A percentile compares a stretch with the other conserved stretches of the same genome.
These are phyloP conservation scores for Halocynthia aurantium DNA, from an alignment of 23 tunicate species.

Conservation along the genomic window DNA sequence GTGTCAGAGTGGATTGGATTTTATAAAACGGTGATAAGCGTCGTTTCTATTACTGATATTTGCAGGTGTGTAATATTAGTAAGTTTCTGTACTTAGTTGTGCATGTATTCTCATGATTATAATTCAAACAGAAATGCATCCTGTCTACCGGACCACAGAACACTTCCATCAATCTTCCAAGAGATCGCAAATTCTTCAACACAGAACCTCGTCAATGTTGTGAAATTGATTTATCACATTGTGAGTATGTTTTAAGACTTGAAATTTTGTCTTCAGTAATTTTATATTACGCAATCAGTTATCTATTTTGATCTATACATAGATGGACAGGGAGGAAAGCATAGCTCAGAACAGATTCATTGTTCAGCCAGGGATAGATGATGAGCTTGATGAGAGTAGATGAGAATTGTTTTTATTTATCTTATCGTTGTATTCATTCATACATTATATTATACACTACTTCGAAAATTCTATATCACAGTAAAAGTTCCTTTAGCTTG, in stretches of 20 bases:
- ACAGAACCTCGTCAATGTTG: conserved; percentile 35
- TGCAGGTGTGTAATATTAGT: conserved; percentile 25
- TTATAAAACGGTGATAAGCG: conserved; percentile 44
- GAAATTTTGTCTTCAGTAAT: not conserved
- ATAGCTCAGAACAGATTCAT: conserved; percentile 42
- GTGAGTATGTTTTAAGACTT: conserved; percentile 1
- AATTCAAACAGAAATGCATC: conserved; percentile 2
- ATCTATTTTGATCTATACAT: not conserved
- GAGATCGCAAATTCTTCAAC: conserved; percentile 40
- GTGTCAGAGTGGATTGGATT: conserved; percentile 65
- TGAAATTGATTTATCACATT: conserved; percentile 30
- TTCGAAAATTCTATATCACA: too few relatives aligned
- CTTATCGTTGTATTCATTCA: too few relatives aligned
- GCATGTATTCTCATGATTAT: not conserved
- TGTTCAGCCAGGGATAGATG: conserved; percentile 57
- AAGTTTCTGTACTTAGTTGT: not conserved
- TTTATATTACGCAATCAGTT: not conserved
- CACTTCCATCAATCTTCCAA: conserved; percentile 36
- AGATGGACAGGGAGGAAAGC: conserved; percentile 63
- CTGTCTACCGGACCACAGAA: not conserved
- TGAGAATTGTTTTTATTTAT: not conserved
- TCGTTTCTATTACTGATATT: conserved; percentile 58
- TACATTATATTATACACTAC: too few relatives aligned
- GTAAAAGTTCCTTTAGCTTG: not conserved
- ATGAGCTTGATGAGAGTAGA: conserved; percentile 41